Evolutionary conservation across 1,140 invertebrate genomes (phyloP).

Genomic region (Solen grandis): DNA sequence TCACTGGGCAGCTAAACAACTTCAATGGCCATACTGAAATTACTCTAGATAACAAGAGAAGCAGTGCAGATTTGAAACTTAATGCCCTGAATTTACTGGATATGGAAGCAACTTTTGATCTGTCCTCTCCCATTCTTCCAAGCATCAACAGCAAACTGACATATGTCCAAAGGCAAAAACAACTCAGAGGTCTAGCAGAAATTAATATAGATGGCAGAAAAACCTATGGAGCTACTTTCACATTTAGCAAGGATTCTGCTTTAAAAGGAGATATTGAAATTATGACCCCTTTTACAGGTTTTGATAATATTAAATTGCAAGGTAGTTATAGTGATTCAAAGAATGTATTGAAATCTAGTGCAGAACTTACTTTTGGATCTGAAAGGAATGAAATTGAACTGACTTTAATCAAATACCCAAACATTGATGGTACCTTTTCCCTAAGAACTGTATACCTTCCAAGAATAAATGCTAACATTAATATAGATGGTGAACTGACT

Average conservation of each 20-base stretch:
- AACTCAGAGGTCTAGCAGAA: background rate
- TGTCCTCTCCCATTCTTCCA: background rate
- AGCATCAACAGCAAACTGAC: background rate
- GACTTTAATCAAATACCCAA: too few species aligned
- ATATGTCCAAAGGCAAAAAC: background rate
- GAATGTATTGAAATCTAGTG: too few species aligned
- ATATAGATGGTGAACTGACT: background rate
- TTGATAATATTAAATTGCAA: too few species aligned
- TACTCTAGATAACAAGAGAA: background rate
- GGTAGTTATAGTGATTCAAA: too few species aligned
- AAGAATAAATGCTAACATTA: background rate
- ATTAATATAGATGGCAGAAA: background rate
- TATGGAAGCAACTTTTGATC: background rate
- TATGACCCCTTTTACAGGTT: too few species aligned
- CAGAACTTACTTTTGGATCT: too few species aligned
- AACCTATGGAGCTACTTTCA: background rate
- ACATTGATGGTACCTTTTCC: background rate
- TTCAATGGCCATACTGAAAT: constrained; percentile 8
- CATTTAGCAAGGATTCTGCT: too few species aligned
- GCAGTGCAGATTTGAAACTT: background rate
- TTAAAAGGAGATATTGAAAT: too few species aligned
- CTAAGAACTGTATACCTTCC: background rate
- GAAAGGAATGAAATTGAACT: too few species aligned
- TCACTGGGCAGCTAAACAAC: constrained; percentile 1
- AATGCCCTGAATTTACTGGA: background rate